These are phyloP conservation scores for Drosophila eohydei DNA, from an alignment of 2,888 invertebrate genomes.

Conservation along the genomic window DNA sequence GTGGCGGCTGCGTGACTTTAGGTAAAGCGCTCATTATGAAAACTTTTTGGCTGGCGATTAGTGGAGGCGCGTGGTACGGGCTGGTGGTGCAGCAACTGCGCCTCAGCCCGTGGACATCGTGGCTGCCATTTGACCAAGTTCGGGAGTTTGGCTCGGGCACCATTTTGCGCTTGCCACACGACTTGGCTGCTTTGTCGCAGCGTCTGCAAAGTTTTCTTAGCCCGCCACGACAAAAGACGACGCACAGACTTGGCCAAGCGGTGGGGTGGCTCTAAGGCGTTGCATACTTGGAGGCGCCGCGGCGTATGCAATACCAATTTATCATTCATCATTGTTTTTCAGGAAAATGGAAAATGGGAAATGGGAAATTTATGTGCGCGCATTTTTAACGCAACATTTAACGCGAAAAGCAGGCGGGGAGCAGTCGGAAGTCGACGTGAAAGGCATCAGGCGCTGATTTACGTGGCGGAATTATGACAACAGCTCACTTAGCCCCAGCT, in stretches of 20 bases:
- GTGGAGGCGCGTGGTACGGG: constrained; percentile 8
- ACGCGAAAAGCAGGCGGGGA: constrained; percentile 35
- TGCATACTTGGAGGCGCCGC: constrained; percentile 37
- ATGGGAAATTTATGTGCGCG: constrained; percentile 80
- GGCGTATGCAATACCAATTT: constrained; percentile 62
- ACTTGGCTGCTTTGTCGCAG: constrained; percentile 67
- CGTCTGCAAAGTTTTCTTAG: constrained; percentile 79
- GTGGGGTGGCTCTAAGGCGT: not conserved
- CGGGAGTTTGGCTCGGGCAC: constrained; percentile 6
- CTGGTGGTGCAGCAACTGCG: not conserved
- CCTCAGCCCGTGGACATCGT: constrained; percentile 13
- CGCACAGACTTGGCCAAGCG: not conserved
- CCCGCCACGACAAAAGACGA: constrained; percentile 27
- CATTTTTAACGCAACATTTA: constrained; percentile 84
- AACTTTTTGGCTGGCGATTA: constrained; percentile 65
- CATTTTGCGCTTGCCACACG: constrained; percentile 37
- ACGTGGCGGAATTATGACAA: constrained; percentile 51
- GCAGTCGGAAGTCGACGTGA: constrained; percentile 24
- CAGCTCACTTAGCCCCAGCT: constrained; percentile 30
- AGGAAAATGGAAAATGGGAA: constrained; percentile 14
- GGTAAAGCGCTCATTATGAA: constrained; percentile 65
- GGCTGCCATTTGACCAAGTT: constrained; percentile 48
- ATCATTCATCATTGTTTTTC: constrained; percentile 63
- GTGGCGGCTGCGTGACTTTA: constrained; percentile 39
- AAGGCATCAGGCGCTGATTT: constrained; percentile 40